Percentiles rank a stretch among this genome's conserved stretches.
These are phyloP conservation scores for Drosophila niveifrons DNA, from an alignment of 2,888 invertebrate genomes.

Conservation along the genomic window DNA sequence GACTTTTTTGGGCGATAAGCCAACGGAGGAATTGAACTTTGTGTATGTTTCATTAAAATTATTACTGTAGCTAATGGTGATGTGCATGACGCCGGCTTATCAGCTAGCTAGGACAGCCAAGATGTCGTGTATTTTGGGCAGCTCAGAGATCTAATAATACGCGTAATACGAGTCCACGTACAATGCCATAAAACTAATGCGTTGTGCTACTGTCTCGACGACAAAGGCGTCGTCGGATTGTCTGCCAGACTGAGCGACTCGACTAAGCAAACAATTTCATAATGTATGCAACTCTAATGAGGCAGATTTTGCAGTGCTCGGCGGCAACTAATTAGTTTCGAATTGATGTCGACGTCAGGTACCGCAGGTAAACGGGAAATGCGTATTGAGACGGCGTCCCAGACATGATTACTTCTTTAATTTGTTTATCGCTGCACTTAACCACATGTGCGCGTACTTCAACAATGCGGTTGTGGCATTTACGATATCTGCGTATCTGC, in stretches of 20 bases:
- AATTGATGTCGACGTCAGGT: slow-evolving; percentile 60
- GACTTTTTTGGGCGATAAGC: slow-evolving; percentile 36
- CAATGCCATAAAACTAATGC: slow-evolving; percentile 63
- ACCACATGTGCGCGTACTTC: slow-evolving; percentile 2
- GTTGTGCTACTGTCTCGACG: slow-evolving; percentile 60
- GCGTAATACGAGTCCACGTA: slow-evolving; percentile 43
- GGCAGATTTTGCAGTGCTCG: slow-evolving; percentile 40
- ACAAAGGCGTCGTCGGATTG: slow-evolving; percentile 46
- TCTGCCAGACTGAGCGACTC: slow-evolving; percentile 5
- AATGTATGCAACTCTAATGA: slow-evolving; percentile 20
- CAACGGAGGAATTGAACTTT: slow-evolving; percentile 37
- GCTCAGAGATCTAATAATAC: slow-evolving; percentile 56
- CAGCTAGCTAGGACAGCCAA: slow-evolving; percentile 39
- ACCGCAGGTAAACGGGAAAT: slow-evolving; percentile 33
- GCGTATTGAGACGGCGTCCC: slow-evolving; percentile 28
- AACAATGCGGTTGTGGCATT: slow-evolving; percentile 1
- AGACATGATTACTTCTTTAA: slow-evolving; percentile 13
- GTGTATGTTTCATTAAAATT: slow-evolving; percentile 68
- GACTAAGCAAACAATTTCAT: slow-evolving; percentile 15
- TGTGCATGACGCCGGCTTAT: slow-evolving; percentile 58
- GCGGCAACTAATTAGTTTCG: slow-evolving; percentile 71
- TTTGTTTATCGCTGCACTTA: slow-evolving; percentile 52
- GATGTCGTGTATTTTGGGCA: slow-evolving; percentile 42
- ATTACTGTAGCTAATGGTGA: slow-evolving; percentile 52
- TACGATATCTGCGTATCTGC: slow-evolving; percentile 3